Conservation (phyloP, 2,113 vertebrate genomes). For the Anarrhichthys ocellatus region DNA sequence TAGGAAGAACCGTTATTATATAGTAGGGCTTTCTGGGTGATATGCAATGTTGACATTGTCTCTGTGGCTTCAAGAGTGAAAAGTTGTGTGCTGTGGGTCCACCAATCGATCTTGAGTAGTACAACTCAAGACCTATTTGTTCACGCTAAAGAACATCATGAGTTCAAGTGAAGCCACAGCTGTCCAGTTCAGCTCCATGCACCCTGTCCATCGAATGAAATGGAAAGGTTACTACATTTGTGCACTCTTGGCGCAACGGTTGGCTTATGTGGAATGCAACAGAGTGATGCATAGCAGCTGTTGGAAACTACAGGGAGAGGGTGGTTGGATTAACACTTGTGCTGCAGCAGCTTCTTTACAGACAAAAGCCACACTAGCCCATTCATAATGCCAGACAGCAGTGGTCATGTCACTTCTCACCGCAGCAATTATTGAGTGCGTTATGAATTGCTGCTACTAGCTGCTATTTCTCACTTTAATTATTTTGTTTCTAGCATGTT, state of each 20-base stretch:
- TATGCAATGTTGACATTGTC: background rate
- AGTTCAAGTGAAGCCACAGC: background rate
- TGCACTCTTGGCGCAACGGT: background rate
- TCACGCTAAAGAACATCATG: background rate
- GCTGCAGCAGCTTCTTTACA: constrained; percentile 10
- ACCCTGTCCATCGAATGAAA: constrained; percentile 6
- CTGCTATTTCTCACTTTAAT: background rate
- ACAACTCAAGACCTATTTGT: background rate
- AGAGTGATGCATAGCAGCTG: constrained; percentile 43
- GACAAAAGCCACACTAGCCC: background rate
- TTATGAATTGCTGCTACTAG: background rate
- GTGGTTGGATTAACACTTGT: constrained; percentile 22
- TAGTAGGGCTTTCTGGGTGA: background rate
- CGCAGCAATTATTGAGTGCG: background rate
- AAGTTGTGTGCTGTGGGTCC: background rate
- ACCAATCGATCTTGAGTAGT: background rate
- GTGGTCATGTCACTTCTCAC: background rate
- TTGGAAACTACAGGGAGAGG: constrained; percentile 12
- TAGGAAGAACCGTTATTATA: background rate
- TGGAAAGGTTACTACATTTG: constrained; percentile 23
- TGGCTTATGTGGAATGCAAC: constrained; percentile 18
- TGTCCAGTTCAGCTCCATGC: constrained; percentile 3
- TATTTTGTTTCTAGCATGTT: background rate
- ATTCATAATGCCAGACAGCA: background rate
- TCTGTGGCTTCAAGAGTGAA: background rate